Evolutionary conservation across 1,140 invertebrate species (phyloP), one percentile per base, ranked within the genome.

Genomic region (Zaprionus inermis): DNA sequence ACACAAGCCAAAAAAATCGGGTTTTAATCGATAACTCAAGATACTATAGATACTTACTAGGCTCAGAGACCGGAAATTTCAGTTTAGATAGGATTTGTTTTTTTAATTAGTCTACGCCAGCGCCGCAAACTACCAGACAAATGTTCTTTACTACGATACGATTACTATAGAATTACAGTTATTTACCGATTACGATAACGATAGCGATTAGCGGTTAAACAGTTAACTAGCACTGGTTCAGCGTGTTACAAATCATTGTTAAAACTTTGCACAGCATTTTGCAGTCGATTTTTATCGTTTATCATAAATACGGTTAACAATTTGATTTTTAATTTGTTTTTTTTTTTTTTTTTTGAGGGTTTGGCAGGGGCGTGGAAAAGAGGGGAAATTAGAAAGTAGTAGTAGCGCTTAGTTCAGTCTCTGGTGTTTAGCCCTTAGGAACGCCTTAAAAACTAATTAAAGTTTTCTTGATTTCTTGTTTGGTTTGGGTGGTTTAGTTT

Each of bases 401-500:
- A 57, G 73, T 68, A 79, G 78, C 78, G 78, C 78, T 64, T 77
- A 69, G 67, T 60, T 77, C 85, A 88, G 84, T 88, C 84, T 88
- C 84, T 86, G 83, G 76, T 77, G 64, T 70, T 84, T 89, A 78
- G 80, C 84, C 84, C 78, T 90, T 81, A 65, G 71, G 71, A 81
- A 85, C 84, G 85, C 78, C 76, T 88, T 89, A 74, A 75, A 89
- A 88, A 84, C 77, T 89, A 80, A 65, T 84, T 68, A 88, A 89
- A 78, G 85, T 89, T 81, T 84, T 88, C 64, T 79, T 55, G 49
- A 51, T 89, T 81, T 82, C 88, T 89, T 86, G 76, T 84, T 80
- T 83, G 80, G 82, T 84, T 88, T 88, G 84, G 85, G 81, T 69
- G 79, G 78, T 88, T 88, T 88, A 88, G 84, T 89, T 81, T 88